Base-by-base conservation (phyloP, 2,113 vertebrate species). In the Cavia aperea region DNA sequence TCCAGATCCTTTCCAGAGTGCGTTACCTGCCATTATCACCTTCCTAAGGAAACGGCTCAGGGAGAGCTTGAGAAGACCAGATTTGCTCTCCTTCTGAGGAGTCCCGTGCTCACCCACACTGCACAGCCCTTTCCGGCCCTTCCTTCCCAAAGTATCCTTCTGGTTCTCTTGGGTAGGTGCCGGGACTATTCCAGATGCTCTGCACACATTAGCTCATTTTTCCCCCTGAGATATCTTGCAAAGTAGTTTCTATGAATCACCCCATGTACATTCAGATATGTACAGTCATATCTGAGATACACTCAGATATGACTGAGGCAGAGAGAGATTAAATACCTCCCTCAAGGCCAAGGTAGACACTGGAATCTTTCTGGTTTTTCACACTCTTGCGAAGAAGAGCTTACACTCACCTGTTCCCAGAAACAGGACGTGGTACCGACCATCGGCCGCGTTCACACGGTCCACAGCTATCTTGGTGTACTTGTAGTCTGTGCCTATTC, bases 401-500 rank as follows among this genome's bases (percentile, higher is more conserved):
- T 81, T 49, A n/a, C 82, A 26, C 60, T 81, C 97, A 99, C 99
- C 99, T 96, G 99, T 99, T 88, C 99, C 99, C 23, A 99, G 98
- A 97, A 99, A 99, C 19, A 99, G 97, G 91, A 99, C 98, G 0
- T 99, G 99, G 56, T 99, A 99, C 97, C 98, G 98, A 6, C 99
- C 99, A 18, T 99, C 99, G 0, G 98, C 98, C 26, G 99, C 99
- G 65, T 96, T 97, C 49, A 99, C 99, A 95, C 99, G 98, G 94
- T 99, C 99, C 96, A 99, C 99, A 7, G 98, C 98, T 93, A 99
- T 98, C 88, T 98, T 98, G 4, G 99, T 99, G 78, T 99, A 99
- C 89, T 98, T 99, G 96, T 99, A 99, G 89, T 99, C 98, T 0
- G 99, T 98, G 82, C 99, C 98, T n/a, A 98, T 99, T 2, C 99